Evolutionary conservation across 2,113 vertebrate genomes (phyloP).

Genomic region (Coturnix japonica): DNA sequence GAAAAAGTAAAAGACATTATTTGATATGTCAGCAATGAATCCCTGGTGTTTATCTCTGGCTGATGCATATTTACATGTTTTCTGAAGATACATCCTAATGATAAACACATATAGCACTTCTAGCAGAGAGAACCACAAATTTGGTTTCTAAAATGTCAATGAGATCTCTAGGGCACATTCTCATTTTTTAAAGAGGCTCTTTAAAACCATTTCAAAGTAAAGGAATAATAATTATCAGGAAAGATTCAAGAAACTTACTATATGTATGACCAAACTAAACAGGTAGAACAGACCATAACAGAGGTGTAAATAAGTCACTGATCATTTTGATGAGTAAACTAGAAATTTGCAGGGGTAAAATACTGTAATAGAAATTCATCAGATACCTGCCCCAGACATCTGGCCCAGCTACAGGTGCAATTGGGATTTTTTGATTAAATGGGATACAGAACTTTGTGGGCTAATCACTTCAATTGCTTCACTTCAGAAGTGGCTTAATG

Average conservation of each 20-base stretch:
- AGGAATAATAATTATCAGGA: not conserved
- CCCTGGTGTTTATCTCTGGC: not conserved
- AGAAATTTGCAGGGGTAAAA: not conserved
- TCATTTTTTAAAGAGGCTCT: constrained; percentile 1
- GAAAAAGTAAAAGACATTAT: constrained; percentile 21
- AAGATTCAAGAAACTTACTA: not conserved
- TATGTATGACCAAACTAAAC: not conserved
- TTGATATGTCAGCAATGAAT: not conserved
- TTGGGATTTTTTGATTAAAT: not conserved
- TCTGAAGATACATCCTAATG: not conserved
- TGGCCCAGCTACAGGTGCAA: not conserved
- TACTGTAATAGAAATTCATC: not conserved
- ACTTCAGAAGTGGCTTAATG: not conserved
- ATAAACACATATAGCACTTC: not conserved
- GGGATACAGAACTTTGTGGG: not conserved
- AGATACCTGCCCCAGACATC: not conserved
- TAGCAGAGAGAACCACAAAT: not conserved
- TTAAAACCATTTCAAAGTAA: not conserved
- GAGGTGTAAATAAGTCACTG: not conserved
- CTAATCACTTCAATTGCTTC: not conserved
- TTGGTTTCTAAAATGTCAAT: not conserved
- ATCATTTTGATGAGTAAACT: not conserved
- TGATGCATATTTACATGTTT: not conserved
- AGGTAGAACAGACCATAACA: not conserved
- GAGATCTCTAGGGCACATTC: not conserved